phyloP scores from a whole-genome alignment of 2,113 vertebrate species.

The Stigmatopora argus region DNA sequence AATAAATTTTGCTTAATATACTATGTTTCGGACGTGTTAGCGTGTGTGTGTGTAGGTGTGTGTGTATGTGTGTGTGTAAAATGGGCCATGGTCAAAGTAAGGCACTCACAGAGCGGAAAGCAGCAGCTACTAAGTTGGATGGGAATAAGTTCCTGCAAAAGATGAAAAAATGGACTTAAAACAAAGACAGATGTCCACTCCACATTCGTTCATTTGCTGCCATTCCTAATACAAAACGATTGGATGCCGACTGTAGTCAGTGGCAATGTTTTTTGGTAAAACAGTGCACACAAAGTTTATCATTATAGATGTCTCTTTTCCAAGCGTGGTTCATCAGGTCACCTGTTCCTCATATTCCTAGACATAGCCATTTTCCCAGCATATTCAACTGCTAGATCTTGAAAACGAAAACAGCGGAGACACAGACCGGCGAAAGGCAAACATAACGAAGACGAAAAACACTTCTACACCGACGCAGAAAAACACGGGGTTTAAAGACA shows the following conservation, averaged over 20 bases:
- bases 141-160: constrained; percentile 88
- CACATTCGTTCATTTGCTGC: no score
- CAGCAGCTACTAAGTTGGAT: constrained; percentile 86
- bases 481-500: no score
- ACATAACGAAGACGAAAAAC: no score
- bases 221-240: no score
- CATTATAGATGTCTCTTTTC: constrained; percentile 18
- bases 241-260: no score
- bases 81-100: background rate
- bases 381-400: background rate
- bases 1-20: constrained; percentile 31
- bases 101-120: constrained; percentile 86
- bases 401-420: no score
- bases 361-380: constrained; percentile 12
- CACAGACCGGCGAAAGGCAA: no score
- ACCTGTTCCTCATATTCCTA: constrained; percentile 9
- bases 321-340: constrained; percentile 11
- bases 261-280: background rate
- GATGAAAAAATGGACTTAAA: background rate
- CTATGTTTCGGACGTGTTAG: background rate
- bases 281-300: constrained; percentile 8
- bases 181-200: background rate
- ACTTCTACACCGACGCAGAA: no score
- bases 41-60: no score
- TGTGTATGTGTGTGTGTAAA: background rate